phyloP scores from a whole-genome alignment of 1,140 invertebrate species.

The Wasmannia auropunctata region DNA sequence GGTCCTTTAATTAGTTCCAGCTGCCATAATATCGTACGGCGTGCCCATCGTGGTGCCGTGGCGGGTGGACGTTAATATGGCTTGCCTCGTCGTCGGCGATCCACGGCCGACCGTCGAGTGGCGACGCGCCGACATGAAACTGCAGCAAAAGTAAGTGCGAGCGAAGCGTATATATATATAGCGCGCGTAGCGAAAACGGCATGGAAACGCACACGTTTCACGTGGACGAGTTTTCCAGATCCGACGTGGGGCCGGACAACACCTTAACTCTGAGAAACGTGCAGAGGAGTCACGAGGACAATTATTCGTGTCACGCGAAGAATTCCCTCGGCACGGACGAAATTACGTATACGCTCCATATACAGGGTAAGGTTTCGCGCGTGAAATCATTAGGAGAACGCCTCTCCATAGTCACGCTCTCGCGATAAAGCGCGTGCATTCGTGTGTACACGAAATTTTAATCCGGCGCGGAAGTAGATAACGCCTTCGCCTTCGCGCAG shows the following conservation, averaged over 20 bases:
- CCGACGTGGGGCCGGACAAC: slow-evolving; percentile 86
- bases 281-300: slow-evolving; percentile 87
- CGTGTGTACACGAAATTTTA: neutral
- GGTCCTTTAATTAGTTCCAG: slow-evolving; percentile 85
- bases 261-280: slow-evolving; percentile 87
- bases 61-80: slow-evolving; percentile 86
- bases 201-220: neutral
- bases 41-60: slow-evolving; percentile 85
- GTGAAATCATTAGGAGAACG: neutral
- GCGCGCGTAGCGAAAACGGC: neutral
- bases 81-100: slow-evolving; percentile 87
- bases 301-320: slow-evolving; percentile 88
- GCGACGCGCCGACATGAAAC: slow-evolving; percentile 83
- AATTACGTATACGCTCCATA: slow-evolving; percentile 87
- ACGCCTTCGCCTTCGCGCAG: neutral
- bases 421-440: neutral
- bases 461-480: too few species aligned
- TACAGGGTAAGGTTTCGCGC: slow-evolving; percentile 85
- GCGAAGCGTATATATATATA: too few species aligned
- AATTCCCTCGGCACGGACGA: slow-evolving; percentile 88
- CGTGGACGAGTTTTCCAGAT: slow-evolving; percentile 69
- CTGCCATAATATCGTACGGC: slow-evolving; percentile 88
- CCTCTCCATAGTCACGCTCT: neutral
- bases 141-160: slow-evolving; percentile 80
- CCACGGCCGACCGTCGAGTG: slow-evolving; percentile 86